Evolutionary conservation across 1,140 invertebrate genomes (phyloP), one percentile per base, ranked within the genome.

Genomic region (Zophobas morio): DNA sequence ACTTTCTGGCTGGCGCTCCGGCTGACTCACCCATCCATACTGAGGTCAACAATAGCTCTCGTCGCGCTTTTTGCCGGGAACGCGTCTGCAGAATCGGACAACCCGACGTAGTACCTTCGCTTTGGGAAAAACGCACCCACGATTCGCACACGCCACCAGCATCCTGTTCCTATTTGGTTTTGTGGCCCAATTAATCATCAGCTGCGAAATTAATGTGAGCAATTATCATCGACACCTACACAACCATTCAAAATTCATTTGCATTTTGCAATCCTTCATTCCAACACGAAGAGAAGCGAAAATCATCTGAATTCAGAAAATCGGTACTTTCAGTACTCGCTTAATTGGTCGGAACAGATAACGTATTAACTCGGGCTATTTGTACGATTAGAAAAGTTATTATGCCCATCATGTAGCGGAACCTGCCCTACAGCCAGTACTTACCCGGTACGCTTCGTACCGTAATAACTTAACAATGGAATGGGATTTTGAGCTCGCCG

Each of bases 1-100:
- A 77, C 76, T 77, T 46, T 49, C 32, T 77, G 75, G 75, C 75
- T 77, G 63, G 66, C 63, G 75, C 53, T 56, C 60, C 37, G 51
- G 37, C 75, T 77, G 63, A 76, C 63, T 71, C 75, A 77, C 47
- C 37, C 34, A 70, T 46, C 51, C 6, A 70, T 53, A 32, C 37
- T 71, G 46, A 54, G 75, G 66, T 70, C 75, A 71, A 71, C 70
- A 71, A 42, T 73, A 42, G 40, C 71, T 46, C 32, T 8, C 3
- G 42, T 46, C 20, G 47, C 33, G 40, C n/a, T 71, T 57, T 57
- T 57, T 57, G 6, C 32, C 1, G 42, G 42, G 8, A 3, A 4
- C 8, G 20, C 20, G 42, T 46, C 42, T 3, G 3, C 8, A 46
- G 8, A 46, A 46, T 4, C 42, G 3, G 42, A 46, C 42, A 46